Evolutionary conservation across 2,113 vertebrate genomes (phyloP).

Genomic region (Reinhardtius hippoglossoides): DNA sequence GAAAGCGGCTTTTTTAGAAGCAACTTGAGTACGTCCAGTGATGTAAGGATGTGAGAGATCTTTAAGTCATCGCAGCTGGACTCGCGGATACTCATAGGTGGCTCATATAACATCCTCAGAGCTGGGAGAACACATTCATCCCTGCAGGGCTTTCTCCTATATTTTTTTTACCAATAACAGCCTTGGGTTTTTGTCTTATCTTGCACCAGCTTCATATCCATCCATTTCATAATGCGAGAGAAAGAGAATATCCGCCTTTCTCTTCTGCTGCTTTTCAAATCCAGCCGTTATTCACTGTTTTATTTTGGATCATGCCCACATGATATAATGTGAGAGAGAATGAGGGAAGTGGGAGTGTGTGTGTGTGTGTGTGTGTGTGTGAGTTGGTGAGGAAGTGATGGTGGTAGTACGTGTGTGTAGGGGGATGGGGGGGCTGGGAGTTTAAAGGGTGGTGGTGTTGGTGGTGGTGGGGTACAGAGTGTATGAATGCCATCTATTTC

Average conservation of each 20-base stretch:
- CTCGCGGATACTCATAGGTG: neutral
- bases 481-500: constrained; percentile 76
- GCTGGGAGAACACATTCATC: constrained; percentile 23
- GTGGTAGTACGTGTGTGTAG: constrained; percentile 8
- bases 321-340: constrained; percentile 66
- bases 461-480: constrained; percentile 37
- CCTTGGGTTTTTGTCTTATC: constrained; percentile 42
- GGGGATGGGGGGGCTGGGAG: neutral
- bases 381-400: constrained; percentile 47
- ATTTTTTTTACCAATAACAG: constrained; percentile 49
- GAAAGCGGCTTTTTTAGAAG: constrained; percentile 24
- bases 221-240: constrained; percentile 47
- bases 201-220: constrained; percentile 41
- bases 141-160: constrained; percentile 30
- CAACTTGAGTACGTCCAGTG: neutral
- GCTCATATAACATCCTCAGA: constrained; percentile 18
- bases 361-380: constrained; percentile 45
- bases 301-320: constrained; percentile 72
- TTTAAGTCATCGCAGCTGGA: constrained; percentile 7
- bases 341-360: constrained; percentile 61
- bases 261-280: constrained; percentile 59
- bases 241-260: constrained; percentile 43
- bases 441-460: constrained; percentile 28
- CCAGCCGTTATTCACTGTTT: constrained; percentile 60
- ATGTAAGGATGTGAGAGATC: constrained; percentile 17